phyloP scores from a whole-genome alignment of 2,888 invertebrate genomes.

The Cataglyphis livida region DNA sequence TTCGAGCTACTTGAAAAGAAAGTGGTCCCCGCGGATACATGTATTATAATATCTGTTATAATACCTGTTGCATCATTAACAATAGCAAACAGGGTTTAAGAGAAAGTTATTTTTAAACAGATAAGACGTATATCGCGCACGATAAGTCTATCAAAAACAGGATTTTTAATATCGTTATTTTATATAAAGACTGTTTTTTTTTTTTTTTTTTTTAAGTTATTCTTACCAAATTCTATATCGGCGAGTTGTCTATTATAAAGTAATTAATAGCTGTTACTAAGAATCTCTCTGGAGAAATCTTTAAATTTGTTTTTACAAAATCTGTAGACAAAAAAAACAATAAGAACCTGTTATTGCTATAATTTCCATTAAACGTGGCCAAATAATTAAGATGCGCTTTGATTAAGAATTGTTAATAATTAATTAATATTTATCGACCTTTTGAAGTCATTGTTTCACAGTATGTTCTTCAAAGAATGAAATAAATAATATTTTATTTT shows the following conservation, averaged over 20 bases:
- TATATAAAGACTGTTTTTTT: not conserved
- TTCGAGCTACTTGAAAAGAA: not conserved
- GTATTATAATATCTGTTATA: not conserved
- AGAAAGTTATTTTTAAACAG: not conserved
- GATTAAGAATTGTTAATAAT: not conserved
- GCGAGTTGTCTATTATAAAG: not conserved
- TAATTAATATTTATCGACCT: not conserved
- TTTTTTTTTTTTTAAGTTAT: not conserved
- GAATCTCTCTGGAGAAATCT: not conserved
- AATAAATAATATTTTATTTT: not conserved
- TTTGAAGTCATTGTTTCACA: not conserved
- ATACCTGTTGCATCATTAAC: slow-evolving; percentile 18
- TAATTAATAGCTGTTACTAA: not conserved
- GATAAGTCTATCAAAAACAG: not conserved
- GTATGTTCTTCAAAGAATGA: not conserved
- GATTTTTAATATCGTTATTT: not conserved
- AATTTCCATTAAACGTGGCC: no score
- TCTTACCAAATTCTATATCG: not conserved
- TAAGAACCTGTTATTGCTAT: not conserved
- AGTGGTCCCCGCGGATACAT: not conserved
- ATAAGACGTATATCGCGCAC: not conserved
- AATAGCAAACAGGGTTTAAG: slow-evolving; percentile 1
- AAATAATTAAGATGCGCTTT: not conserved
- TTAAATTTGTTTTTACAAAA: not conserved
- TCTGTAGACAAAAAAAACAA: not conserved